A percentile compares a stretch with the other conserved stretches of the same genome.
Conservation (phyloP, 2,797 vertebrate species). For the Acrossocheilus wenchowensis region DNA sequence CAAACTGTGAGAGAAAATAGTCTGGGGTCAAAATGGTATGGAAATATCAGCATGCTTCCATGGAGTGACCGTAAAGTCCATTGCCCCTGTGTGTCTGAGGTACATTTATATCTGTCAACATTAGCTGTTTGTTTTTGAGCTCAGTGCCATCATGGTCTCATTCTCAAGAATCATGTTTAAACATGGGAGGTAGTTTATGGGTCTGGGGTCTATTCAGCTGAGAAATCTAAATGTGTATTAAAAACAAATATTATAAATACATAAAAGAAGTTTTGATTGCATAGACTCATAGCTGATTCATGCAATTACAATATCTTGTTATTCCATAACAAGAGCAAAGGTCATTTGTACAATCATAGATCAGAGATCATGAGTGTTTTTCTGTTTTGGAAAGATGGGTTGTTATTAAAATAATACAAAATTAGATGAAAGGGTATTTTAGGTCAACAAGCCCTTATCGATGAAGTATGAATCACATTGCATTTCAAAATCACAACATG, state of each 20-base stretch:
- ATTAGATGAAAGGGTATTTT: background rate
- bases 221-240: background rate
- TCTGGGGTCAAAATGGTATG: slow-evolving; percentile 1
- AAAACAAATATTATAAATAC: background rate
- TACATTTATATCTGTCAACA: slow-evolving; percentile 59
- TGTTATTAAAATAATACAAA: background rate
- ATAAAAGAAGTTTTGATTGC: background rate
- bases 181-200: background rate
- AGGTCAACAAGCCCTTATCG: background rate
- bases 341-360: background rate
- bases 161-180: background rate
- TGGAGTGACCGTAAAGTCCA: slow-evolving; percentile 42
- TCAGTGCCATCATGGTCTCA: background rate
- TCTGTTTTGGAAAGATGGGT: background rate
- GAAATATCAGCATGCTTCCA: slow-evolving; percentile 58
- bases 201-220: background rate
- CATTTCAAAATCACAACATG: slow-evolving; percentile 2
- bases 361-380: slow-evolving; percentile 14
- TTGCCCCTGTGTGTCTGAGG: slow-evolving; percentile 61
- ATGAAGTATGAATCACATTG: background rate
- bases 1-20: background rate
- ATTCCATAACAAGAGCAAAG: slow-evolving; percentile 17
- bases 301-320: background rate
- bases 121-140: slow-evolving; percentile 32
- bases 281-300: slow-evolving; percentile 14